Evolutionary conservation across 2,888 invertebrate species (phyloP).

Genomic region (Steinernema hermaphroditum): DNA sequence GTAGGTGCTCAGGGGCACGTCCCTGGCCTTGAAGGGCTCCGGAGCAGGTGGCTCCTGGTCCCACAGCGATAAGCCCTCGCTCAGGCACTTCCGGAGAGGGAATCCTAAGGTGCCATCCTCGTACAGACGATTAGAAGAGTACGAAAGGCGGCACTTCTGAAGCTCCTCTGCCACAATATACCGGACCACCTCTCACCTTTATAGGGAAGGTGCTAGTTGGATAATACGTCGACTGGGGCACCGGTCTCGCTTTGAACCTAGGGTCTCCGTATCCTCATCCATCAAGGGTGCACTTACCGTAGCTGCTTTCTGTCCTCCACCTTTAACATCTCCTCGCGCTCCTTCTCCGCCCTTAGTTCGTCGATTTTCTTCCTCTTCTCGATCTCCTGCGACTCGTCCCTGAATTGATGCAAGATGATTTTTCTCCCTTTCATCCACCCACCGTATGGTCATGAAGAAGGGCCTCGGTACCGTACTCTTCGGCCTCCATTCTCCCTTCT

Average conservation of each 20-base stretch:
- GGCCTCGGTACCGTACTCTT: conserved; percentile 1
- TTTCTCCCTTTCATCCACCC: background rate
- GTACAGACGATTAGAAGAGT: conserved; percentile 10
- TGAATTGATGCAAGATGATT: background rate
- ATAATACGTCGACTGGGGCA: conserved; percentile 33
- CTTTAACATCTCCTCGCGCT: conserved; percentile 15
- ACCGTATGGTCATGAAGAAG: conserved; percentile 9
- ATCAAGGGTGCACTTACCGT: conserved; percentile 3
- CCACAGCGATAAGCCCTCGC: conserved; percentile 1
- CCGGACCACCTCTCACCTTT: background rate
- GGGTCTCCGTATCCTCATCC: background rate
- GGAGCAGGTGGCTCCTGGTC: background rate
- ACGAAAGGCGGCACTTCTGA: conserved; percentile 16
- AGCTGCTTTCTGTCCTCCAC: background rate
- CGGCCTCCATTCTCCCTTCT: conserved; percentile 1
- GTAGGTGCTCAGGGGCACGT: conserved; percentile 34
- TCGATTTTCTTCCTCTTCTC: background rate
- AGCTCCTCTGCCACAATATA: background rate
- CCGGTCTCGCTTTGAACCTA: conserved; percentile 33
- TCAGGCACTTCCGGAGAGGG: background rate
- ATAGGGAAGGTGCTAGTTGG: conserved; percentile 24
- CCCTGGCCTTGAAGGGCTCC: conserved; percentile 1
- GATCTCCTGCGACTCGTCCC: background rate
- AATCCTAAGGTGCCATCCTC: background rate
- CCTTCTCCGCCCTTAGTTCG: conserved; percentile 1